Conservation (phyloP, 2,797 vertebrate species). For the Siniperca scherzeri region DNA sequence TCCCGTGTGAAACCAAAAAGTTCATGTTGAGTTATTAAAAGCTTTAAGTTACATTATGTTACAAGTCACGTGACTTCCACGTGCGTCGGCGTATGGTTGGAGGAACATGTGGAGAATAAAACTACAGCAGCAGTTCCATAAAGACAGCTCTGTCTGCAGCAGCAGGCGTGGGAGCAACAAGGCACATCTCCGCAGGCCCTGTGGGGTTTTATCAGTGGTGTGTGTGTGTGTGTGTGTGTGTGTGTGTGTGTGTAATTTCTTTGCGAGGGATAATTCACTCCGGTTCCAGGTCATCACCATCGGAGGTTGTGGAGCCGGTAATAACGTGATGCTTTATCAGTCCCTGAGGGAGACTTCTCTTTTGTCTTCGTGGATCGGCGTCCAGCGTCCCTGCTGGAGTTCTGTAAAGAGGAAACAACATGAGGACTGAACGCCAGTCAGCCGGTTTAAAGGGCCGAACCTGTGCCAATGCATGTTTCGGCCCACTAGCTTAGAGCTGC, state of each 20-base stretch:
- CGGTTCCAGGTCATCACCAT: slow-evolving; percentile 43
- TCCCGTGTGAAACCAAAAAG: too few species aligned
- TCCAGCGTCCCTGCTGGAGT: neutral
- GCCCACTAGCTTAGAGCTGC: neutral
- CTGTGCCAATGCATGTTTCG: neutral
- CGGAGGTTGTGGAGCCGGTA: slow-evolving; percentile 11
- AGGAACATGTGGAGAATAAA: slow-evolving; percentile 5
- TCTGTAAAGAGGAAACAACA: neutral
- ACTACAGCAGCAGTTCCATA: slow-evolving; percentile 4
- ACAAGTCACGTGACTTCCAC: too few species aligned
- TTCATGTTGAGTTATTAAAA: too few species aligned
- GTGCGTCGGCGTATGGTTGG: too few species aligned
- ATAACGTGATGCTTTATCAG: slow-evolving; percentile 19
- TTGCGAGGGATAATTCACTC: slow-evolving; percentile 19
- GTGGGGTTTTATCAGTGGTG: neutral
- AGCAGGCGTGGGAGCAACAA: neutral
- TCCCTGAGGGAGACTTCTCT: slow-evolving; percentile 23
- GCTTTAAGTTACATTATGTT: too few species aligned
- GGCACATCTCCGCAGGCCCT: slow-evolving; percentile 15
- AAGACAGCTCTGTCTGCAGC: slow-evolving; percentile 3
- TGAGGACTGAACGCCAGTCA: neutral
- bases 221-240: neutral
- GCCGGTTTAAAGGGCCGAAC: neutral
- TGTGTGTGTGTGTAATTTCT: slow-evolving; percentile 9
- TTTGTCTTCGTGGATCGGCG: slow-evolving; percentile 4